Evolutionary conservation across 2,888 invertebrate species (phyloP).

Genomic region (Leptopterna dolabrata): DNA sequence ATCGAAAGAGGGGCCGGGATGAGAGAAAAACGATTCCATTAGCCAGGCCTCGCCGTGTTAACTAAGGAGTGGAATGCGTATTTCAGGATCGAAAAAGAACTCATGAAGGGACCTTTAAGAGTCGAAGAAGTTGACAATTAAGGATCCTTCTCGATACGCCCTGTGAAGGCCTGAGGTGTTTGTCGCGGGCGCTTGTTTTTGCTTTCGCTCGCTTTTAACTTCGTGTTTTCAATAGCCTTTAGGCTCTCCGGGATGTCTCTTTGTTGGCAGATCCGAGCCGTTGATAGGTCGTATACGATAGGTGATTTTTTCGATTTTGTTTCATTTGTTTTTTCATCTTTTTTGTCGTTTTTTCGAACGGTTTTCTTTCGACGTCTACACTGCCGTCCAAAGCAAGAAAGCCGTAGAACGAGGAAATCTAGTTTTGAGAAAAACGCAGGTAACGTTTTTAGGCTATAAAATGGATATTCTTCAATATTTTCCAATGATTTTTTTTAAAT

Average conservation of each 20-base stretch:
- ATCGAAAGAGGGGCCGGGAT: background rate
- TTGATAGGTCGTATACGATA: conserved; percentile 11
- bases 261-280: conserved; percentile 34
- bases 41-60: conserved; percentile 41
- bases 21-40: conserved; percentile 51
- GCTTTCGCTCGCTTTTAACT: background rate
- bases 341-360: background rate
- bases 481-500: too few relatives aligned
- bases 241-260: conserved; percentile 2
- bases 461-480: too few relatives aligned
- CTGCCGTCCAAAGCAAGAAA: too few relatives aligned
- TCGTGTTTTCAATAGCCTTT: background rate
- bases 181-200: conserved; percentile 45
- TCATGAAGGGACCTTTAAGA: background rate
- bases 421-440: too few relatives aligned
- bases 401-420: too few relatives aligned
- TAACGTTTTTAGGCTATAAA: too few relatives aligned
- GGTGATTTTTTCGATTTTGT: background rate
- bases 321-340: background rate
- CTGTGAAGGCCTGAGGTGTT: conserved; percentile 38
- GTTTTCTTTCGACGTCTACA: background rate
- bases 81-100: conserved; percentile 42
- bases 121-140: conserved; percentile 45
- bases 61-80: conserved; percentile 50
- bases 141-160: conserved; percentile 33